Percentiles rank a stretch among this genome's conserved stretches.
Conservation (phyloP, 1,140 invertebrate species). For the Argopecten irradians region DNA sequence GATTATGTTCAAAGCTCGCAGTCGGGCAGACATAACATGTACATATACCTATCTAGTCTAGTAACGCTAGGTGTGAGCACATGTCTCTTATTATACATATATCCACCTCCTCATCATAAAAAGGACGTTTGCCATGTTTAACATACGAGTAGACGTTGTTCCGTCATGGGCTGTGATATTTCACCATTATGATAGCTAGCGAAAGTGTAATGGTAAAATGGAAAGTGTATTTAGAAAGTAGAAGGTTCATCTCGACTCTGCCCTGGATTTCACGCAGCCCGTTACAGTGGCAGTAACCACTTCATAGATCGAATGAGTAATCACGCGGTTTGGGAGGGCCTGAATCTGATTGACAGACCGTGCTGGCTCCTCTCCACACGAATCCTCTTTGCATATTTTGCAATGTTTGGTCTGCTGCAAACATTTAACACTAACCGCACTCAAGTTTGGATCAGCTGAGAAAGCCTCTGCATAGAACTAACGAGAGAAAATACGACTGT, state of each 20-base stretch:
- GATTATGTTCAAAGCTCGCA: neutral
- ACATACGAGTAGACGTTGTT: constrained; percentile 5
- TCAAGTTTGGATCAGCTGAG: constrained; percentile 16
- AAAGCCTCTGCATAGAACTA: constrained; percentile 3
- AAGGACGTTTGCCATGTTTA: neutral
- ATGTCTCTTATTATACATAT: neutral
- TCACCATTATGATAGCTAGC: constrained; percentile 5
- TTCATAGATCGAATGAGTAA: constrained; percentile 8
- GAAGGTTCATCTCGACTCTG: constrained; percentile 3
- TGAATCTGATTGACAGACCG: neutral
- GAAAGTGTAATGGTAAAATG: constrained; percentile 17
- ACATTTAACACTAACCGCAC: constrained; percentile 16
- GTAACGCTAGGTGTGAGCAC: neutral
- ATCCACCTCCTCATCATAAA: constrained; percentile 21
- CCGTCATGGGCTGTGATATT: constrained; percentile 7
- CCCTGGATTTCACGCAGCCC: neutral
- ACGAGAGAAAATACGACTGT: neutral
- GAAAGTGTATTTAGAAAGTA: constrained; percentile 16
- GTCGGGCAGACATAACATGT: neutral
- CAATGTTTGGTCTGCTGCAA: constrained; percentile 20
- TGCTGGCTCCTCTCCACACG: neutral
- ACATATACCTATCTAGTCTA: constrained; percentile 5
- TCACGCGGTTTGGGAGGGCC: constrained; percentile 19
- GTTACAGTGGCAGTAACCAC: constrained; percentile 1
- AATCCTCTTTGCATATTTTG: neutral